These are phyloP conservation scores for Dromaius novaehollandiae DNA, from an alignment of 2,113 vertebrate species.

Conservation along the genomic window DNA sequence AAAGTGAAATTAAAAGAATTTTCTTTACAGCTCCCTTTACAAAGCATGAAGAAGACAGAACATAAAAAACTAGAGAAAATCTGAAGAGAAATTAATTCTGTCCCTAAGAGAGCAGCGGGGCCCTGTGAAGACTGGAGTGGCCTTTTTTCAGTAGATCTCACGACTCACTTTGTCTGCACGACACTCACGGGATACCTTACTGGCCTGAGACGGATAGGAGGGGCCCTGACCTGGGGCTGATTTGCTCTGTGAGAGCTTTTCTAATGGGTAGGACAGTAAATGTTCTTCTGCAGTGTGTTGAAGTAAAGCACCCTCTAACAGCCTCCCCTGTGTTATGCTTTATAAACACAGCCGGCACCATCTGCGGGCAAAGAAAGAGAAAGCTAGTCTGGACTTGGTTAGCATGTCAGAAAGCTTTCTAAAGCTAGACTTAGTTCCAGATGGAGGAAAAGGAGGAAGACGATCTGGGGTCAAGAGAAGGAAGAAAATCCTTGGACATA, in stretches of 20 bases:
- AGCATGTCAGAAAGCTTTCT: background rate
- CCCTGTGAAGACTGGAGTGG: background rate
- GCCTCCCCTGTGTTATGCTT: background rate
- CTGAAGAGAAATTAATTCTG: background rate
- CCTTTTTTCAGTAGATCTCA: background rate
- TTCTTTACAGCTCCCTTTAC: background rate
- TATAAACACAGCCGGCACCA: background rate
- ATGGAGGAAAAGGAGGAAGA: background rate
- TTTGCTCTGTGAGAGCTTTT: background rate
- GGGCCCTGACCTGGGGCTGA: background rate
- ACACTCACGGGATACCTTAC: background rate
- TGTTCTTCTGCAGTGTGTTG: background rate
- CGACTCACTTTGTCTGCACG: background rate
- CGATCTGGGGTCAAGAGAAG: background rate
- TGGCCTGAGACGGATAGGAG: rapidly evolving
- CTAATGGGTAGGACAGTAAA: rapidly evolving
- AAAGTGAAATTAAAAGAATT: background rate
- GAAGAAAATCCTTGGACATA: background rate
- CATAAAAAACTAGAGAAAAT: background rate
- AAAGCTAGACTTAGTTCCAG: background rate
- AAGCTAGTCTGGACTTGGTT: background rate
- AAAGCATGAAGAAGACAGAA: background rate
- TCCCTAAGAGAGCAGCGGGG: background rate
- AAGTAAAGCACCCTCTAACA: background rate
- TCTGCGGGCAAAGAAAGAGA: background rate